Evolutionary conservation across 2,113 vertebrate genomes (phyloP).

Genomic region (Entelurus aequoreus): DNA sequence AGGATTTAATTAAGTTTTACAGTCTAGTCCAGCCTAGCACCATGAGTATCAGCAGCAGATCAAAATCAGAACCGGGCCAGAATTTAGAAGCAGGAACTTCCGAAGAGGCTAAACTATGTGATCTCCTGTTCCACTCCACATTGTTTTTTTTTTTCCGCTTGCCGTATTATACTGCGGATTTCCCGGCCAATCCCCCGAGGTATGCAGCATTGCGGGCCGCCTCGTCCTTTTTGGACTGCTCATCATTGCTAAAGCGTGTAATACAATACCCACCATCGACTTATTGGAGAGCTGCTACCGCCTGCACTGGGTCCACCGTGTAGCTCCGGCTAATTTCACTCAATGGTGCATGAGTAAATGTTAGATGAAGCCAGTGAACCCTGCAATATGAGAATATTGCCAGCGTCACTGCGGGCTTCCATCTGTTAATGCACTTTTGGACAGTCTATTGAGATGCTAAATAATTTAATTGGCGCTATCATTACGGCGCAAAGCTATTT

Average conservation of each 20-base stretch:
- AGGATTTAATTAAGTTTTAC: conserved; percentile 57
- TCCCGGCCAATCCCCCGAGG: conserved; percentile 44
- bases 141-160: conserved; percentile 49
- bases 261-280: conserved; percentile 69
- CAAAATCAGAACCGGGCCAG: conserved; percentile 42
- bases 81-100: conserved; percentile 52
- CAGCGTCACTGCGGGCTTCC: conserved; percentile 21
- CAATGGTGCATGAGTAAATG: conserved; percentile 56
- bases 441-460: conserved; percentile 13
- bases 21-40: conserved; percentile 29
- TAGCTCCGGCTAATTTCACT: conserved; percentile 66
- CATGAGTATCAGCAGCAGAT: conserved; percentile 39
- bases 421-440: conserved; percentile 31
- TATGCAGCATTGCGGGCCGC: conserved; percentile 53
- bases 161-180: conserved; percentile 51
- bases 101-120: conserved; percentile 60
- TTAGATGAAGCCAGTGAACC: conserved; percentile 58
- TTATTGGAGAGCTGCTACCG: conserved; percentile 47
- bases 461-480: conserved; percentile 11
- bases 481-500: conserved; percentile 20
- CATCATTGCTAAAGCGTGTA: conserved; percentile 62
- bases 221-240: conserved; percentile 47
- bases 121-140: conserved; percentile 54
- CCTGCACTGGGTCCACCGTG: conserved; percentile 50
- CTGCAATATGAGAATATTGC: conserved; percentile 51